Evolutionary conservation across 2,888 invertebrate species (phyloP).

Genomic region (Hyalella azteca): DNA sequence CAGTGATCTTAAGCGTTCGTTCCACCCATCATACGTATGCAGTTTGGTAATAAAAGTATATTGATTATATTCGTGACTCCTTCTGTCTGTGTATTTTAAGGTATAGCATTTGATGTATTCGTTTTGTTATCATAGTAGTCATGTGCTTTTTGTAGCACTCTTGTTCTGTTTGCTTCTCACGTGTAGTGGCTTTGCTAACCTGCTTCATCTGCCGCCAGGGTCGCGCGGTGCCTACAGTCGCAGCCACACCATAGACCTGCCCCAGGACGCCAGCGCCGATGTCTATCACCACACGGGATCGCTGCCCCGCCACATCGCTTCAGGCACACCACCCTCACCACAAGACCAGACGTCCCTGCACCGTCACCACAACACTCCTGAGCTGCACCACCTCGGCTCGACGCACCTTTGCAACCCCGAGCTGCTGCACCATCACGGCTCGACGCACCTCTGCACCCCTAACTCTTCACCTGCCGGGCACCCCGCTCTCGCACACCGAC

Average conservation of each 20-base stretch:
- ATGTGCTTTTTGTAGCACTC: no score
- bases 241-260: conserved; percentile 35
- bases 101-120: neutral
- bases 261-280: neutral
- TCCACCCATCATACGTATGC: no score
- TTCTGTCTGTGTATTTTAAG: no score
- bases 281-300: conserved; percentile 32
- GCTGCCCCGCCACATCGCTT: conserved; percentile 21
- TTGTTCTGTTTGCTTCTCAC: no score
- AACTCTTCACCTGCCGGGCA: neutral
- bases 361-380: conserved; percentile 13
- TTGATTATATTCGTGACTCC: no score
- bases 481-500: neutral
- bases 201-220: no score
- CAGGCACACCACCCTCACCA: conserved; percentile 11
- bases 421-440: neutral
- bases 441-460: neutral
- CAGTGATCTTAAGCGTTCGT: no score
- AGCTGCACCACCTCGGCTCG: neutral
- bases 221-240: conserved; percentile 32
- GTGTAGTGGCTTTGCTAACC: no score
- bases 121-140: no score
- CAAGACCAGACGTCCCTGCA: neutral
- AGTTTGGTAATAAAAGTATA: no score
- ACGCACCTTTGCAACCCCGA: conserved; percentile 5